These are phyloP conservation scores for Margaritifera margaritifera DNA, from an alignment of 2,888 invertebrate genomes.

Conservation along the genomic window DNA sequence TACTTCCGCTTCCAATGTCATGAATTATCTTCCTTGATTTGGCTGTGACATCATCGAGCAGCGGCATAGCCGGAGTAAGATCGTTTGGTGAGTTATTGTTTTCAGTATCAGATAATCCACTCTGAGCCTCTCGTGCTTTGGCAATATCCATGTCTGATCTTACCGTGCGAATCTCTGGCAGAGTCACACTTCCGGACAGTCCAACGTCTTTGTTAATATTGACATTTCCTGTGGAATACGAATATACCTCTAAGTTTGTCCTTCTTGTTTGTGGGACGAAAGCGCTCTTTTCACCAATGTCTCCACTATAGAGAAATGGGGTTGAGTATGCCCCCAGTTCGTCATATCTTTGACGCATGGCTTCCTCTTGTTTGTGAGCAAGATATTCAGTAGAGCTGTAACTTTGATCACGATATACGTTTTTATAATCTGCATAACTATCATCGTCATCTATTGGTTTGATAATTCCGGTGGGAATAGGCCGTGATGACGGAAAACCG, in stretches of 20 bases:
- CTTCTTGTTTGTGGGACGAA: slow-evolving; percentile 33
- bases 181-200: slow-evolving; percentile 59
- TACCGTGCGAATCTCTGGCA: slow-evolving; percentile 60
- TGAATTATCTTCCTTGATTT: slow-evolving; percentile 75
- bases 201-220: slow-evolving; percentile 41
- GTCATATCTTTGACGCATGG: slow-evolving; percentile 49
- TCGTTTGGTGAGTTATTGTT: slow-evolving; percentile 56
- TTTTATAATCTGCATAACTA: slow-evolving; percentile 40
- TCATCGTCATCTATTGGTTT: slow-evolving; percentile 69
- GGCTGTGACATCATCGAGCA: slow-evolving; percentile 77
- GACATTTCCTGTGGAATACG: slow-evolving; percentile 43
- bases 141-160: slow-evolving; percentile 57
- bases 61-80: slow-evolving; percentile 76
- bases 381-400: slow-evolving; percentile 70
- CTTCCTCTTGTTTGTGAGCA: slow-evolving; percentile 69
- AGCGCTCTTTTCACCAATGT: slow-evolving; percentile 40
- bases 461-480: slow-evolving; percentile 67
- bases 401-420: slow-evolving; percentile 27
- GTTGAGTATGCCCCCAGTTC: slow-evolving; percentile 51
- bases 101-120: slow-evolving; percentile 72
- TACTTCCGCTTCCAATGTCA: slow-evolving; percentile 63
- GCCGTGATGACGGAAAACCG: slow-evolving; percentile 35
- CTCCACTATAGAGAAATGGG: slow-evolving; percentile 42
- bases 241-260: slow-evolving; percentile 40
- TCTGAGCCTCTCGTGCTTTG: slow-evolving; percentile 72